These are phyloP conservation scores for Pangasius larnaudii DNA, from an alignment of 2,797 vertebrate species.

Conservation along the genomic window DNA sequence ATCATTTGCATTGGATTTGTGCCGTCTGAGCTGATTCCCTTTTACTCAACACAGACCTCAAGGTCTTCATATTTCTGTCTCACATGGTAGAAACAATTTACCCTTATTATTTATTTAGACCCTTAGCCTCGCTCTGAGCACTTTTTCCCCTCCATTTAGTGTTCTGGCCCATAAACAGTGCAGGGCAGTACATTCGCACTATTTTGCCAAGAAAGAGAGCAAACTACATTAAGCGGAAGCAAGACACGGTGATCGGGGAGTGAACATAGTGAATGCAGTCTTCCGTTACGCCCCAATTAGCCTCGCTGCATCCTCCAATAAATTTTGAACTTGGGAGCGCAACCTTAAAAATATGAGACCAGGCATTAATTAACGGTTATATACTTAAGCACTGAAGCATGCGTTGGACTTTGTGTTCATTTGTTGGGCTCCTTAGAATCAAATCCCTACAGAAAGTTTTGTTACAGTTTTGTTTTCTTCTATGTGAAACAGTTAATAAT, in stretches of 20 bases:
- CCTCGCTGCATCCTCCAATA: constrained; percentile 20
- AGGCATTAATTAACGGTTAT: constrained; percentile 39
- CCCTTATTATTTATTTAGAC: constrained; percentile 53
- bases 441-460: neutral
- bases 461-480: neutral
- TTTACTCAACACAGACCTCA: neutral
- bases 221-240: neutral
- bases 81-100: constrained; percentile 34
- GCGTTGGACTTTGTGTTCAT: constrained; percentile 8
- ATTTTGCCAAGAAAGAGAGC: constrained; percentile 27
- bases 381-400: constrained; percentile 14
- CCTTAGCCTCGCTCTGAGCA: constrained; percentile 32
- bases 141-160: constrained; percentile 32
- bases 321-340: constrained; percentile 39
- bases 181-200: constrained; percentile 17
- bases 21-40: neutral
- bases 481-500: neutral
- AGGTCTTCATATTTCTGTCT: neutral
- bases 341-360: constrained; percentile 39
- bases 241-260: neutral
- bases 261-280: constrained; percentile 20
- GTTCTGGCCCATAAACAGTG: constrained; percentile 41
- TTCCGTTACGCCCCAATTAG: constrained; percentile 46
- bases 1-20: neutral
- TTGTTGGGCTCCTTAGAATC: neutral